phyloP scores from a whole-genome alignment of 1,140 invertebrate species.

The Drosophila seguyi region DNA sequence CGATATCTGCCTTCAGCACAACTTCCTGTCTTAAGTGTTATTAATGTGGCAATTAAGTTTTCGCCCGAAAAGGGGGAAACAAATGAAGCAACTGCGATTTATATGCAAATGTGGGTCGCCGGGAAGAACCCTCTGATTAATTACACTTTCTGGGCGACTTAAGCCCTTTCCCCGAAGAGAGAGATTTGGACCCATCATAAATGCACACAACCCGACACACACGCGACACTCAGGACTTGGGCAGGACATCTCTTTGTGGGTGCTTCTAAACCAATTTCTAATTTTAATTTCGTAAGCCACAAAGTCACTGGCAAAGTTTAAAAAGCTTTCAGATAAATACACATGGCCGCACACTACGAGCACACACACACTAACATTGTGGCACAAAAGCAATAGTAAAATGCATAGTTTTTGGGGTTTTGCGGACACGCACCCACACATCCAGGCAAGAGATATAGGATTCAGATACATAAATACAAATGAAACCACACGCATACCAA shows the following conservation, averaged over 20 bases:
- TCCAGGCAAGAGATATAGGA: background rate
- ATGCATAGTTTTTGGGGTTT: slow-evolving; percentile 82
- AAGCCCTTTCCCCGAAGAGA: slow-evolving; percentile 40
- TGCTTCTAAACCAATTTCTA: slow-evolving; percentile 78
- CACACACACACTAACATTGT: slow-evolving; percentile 23
- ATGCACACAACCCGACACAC: slow-evolving; percentile 27
- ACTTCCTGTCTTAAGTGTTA: slow-evolving; percentile 63
- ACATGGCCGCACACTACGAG: slow-evolving; percentile 41
- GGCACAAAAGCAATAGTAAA: slow-evolving; percentile 75
- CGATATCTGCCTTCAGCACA: slow-evolving; percentile 7
- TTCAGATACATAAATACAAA: slow-evolving; percentile 56
- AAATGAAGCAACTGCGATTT: slow-evolving; percentile 70
- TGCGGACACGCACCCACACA: slow-evolving; percentile 50
- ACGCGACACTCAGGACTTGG: slow-evolving; percentile 1
- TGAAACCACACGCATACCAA: slow-evolving; percentile 66
- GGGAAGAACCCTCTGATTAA: slow-evolving; percentile 63
- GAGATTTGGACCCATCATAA: slow-evolving; percentile 45
- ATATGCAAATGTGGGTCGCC: slow-evolving; percentile 70
- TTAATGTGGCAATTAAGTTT: slow-evolving; percentile 79
- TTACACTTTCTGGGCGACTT: slow-evolving; percentile 74
- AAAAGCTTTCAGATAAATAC: slow-evolving; percentile 83
- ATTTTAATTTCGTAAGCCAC: slow-evolving; percentile 84
- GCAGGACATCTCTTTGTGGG: slow-evolving; percentile 43
- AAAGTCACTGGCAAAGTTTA: slow-evolving; percentile 81
- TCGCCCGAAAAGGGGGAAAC: slow-evolving; percentile 33